Evolutionary conservation across 2,113 vertebrate genomes (phyloP).

Genomic region (Spea bombifrons): DNA sequence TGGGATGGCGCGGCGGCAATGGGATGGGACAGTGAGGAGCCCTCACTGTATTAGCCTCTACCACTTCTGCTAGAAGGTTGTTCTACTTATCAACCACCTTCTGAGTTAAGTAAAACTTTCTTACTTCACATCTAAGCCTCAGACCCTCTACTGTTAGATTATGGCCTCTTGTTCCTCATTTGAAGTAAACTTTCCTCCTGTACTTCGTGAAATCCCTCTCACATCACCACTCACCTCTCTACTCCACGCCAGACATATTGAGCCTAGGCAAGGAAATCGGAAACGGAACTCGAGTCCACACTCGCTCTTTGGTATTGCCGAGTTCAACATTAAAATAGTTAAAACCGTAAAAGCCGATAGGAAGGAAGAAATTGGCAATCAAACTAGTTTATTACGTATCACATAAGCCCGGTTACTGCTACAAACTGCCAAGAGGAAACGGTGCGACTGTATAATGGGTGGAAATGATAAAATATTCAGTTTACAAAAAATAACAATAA

Average conservation of each 20-base stretch:
- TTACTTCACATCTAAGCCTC: too few relatives aligned
- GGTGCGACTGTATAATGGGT: background rate
- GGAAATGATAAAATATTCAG: background rate
- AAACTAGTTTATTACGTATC: background rate
- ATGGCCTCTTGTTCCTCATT: background rate
- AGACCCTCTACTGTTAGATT: too few relatives aligned
- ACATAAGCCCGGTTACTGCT: background rate
- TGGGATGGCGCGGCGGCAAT: background rate
- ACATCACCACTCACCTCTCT: background rate
- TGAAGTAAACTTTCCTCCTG: background rate
- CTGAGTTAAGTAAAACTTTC: too few relatives aligned
- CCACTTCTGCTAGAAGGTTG: too few relatives aligned
- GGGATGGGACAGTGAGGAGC: background rate
- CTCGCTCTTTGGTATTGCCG: too few relatives aligned
- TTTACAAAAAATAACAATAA: background rate
- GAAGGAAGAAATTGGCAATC: background rate
- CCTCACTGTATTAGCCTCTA: too few relatives aligned
- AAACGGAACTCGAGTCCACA: too few relatives aligned
- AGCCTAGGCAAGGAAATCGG: too few relatives aligned
- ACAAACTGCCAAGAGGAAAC: background rate
- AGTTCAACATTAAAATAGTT: too few relatives aligned
- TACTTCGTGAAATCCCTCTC: constrained; percentile 19
- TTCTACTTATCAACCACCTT: too few relatives aligned
- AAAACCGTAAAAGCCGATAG: too few relatives aligned
- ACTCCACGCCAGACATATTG: too few relatives aligned